Percentiles rank a stretch among this genome's conserved stretches.
Conservation (phyloP, 2,113 vertebrate species). For the Bombycilla garrulus region DNA sequence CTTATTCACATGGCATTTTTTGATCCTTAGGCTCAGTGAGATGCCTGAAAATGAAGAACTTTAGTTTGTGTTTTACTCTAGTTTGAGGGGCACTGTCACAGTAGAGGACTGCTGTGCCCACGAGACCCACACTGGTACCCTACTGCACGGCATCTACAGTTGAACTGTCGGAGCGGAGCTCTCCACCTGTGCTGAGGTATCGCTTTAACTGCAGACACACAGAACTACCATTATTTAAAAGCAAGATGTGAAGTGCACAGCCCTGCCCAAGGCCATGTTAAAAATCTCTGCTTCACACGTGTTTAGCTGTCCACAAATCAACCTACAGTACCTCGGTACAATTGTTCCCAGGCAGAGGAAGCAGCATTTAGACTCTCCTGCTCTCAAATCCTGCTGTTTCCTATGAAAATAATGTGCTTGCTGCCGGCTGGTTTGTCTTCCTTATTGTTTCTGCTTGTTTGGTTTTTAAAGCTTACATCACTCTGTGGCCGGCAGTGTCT, state of each 20-base stretch:
- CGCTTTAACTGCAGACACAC: background rate
- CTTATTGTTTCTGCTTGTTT: constrained; percentile 17
- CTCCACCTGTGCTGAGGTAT: background rate
- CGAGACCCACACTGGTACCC: background rate
- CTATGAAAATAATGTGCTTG: background rate
- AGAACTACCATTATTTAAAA: background rate
- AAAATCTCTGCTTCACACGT: background rate
- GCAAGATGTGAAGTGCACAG: background rate
- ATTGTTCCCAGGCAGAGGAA: background rate
- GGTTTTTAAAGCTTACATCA: constrained; percentile 25
- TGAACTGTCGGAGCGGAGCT: background rate
- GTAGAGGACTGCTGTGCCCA: background rate
- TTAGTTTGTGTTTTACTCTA: background rate
- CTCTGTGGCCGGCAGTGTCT: background rate
- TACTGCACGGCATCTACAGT: background rate
- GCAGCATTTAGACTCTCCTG: background rate
- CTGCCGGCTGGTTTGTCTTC: background rate
- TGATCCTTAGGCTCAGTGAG: background rate
- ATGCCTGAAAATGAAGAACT: background rate
- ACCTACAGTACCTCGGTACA: fast-evolving
- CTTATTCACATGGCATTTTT: background rate
- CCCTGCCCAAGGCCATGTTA: background rate
- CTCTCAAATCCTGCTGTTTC: background rate
- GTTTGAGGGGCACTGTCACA: background rate
- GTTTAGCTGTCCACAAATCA: background rate